Evolutionary conservation across 2,797 vertebrate species (phyloP).

Genomic region (Parambassis ranga): DNA sequence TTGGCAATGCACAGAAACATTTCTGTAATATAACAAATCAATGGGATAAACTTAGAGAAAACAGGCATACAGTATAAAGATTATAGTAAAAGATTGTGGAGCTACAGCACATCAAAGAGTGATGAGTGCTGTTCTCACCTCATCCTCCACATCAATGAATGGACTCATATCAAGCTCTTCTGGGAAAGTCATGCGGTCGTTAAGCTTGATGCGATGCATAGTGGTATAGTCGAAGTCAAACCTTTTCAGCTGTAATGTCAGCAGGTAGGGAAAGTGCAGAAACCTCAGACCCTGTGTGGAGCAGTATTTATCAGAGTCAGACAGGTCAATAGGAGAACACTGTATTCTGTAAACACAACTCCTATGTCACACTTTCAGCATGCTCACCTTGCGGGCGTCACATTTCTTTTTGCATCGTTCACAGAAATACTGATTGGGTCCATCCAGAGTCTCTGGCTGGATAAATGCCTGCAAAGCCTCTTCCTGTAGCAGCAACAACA

Average conservation of each 20-base stretch:
- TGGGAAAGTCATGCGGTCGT: constrained; percentile 98
- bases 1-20: no score
- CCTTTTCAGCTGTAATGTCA: constrained; percentile 96
- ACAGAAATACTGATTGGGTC: constrained; percentile 98
- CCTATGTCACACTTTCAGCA: not conserved
- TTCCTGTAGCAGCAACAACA: constrained; percentile 80
- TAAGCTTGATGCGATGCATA: constrained; percentile 99
- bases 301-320: constrained; percentile 1
- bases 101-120: no score
- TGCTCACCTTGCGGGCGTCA: constrained; percentile 94
- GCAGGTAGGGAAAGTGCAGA: constrained; percentile 95
- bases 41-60: no score
- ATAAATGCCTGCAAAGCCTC: constrained; percentile 98
- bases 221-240: constrained; percentile 99
- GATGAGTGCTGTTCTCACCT: constrained; percentile 83
- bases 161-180: constrained; percentile 98
- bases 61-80: no score
- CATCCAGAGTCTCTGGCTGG: constrained; percentile 97
- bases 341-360: not conserved
- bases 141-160: constrained; percentile 97
- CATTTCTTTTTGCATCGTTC: constrained; percentile 99
- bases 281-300: constrained; percentile 90
- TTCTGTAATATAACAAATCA: no score
- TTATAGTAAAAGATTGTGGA: no score
- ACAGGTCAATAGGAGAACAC: not conserved